Conservation (phyloP, 2,113 vertebrate genomes). For the Periophthalmodon schlosseri region DNA sequence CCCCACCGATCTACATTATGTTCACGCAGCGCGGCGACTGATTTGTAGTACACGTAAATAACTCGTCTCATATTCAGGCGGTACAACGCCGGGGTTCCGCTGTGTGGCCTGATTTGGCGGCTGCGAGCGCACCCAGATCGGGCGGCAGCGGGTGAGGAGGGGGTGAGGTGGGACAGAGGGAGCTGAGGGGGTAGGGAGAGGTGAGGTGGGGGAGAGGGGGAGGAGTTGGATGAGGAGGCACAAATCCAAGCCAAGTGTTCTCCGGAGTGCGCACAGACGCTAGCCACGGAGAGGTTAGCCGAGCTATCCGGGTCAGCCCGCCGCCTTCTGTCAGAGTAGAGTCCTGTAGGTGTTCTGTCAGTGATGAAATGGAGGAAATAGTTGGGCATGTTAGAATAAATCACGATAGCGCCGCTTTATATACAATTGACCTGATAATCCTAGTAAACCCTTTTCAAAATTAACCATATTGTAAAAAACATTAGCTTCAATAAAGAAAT, state of each 20-base stretch:
- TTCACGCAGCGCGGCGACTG: no score
- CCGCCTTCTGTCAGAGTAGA: slow-evolving; percentile 60
- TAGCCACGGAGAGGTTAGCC: slow-evolving; percentile 47
- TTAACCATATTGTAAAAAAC: no score
- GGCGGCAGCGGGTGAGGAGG: slow-evolving; percentile 53
- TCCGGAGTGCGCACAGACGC: slow-evolving; percentile 23
- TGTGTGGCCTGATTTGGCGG: neutral
- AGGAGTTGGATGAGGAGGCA: slow-evolving; percentile 52
- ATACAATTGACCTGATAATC: no score
- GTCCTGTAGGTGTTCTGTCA: no score
- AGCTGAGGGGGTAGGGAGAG: slow-evolving; percentile 23
- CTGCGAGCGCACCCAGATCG: neutral
- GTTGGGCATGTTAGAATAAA: no score
- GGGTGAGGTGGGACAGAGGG: slow-evolving; percentile 20
- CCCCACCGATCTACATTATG: no score
- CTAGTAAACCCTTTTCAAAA: no score
- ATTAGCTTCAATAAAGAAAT: no score
- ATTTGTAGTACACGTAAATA: slow-evolving; percentile 3
- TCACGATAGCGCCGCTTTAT: no score
- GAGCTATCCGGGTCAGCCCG: slow-evolving; percentile 47
- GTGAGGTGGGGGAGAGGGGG: slow-evolving; percentile 61
- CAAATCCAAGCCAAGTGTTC: slow-evolving; percentile 49
- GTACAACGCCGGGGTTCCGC: no score
- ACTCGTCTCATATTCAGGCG: neutral
- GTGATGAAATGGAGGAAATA: no score